phyloP scores from a whole-genome alignment of 1,140 invertebrate species.

The Ephestia elutella region DNA sequence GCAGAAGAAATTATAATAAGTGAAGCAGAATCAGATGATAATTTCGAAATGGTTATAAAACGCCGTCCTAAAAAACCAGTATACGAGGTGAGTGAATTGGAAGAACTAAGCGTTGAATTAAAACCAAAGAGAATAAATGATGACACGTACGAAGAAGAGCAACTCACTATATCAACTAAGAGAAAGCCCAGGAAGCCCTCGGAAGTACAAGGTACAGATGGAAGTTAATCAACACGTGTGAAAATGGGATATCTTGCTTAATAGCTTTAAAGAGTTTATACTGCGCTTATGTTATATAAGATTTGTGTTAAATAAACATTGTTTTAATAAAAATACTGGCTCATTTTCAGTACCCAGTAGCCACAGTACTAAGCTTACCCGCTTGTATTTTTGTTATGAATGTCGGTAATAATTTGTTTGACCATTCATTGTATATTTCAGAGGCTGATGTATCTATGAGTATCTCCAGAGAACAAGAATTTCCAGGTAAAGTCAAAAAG shows the following conservation, averaged over 20 bases:
- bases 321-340: background rate
- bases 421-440: constrained; percentile 26
- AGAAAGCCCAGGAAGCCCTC: constrained; percentile 76
- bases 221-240: background rate
- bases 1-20: constrained; percentile 63
- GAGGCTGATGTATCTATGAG: constrained; percentile 65
- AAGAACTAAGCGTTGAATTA: constrained; percentile 75
- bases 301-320: background rate
- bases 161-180: constrained; percentile 78
- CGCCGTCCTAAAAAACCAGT: constrained; percentile 65
- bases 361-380: background rate
- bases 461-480: constrained; percentile 61
- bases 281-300: background rate
- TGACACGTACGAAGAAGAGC: constrained; percentile 76
- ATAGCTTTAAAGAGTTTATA: background rate
- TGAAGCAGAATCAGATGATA: constrained; percentile 65
- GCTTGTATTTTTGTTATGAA: background rate
- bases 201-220: constrained; percentile 78
- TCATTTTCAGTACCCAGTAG: no score
- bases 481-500: constrained; percentile 40
- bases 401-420: background rate
- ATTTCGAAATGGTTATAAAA: constrained; percentile 74
- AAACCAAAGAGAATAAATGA: constrained; percentile 60
- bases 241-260: background rate
- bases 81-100: constrained; percentile 75